Percentiles rank a stretch among this genome's conserved stretches.
Evolutionary conservation across 2,113 vertebrate genomes (phyloP).

Genomic region (Platanista minor): DNA sequence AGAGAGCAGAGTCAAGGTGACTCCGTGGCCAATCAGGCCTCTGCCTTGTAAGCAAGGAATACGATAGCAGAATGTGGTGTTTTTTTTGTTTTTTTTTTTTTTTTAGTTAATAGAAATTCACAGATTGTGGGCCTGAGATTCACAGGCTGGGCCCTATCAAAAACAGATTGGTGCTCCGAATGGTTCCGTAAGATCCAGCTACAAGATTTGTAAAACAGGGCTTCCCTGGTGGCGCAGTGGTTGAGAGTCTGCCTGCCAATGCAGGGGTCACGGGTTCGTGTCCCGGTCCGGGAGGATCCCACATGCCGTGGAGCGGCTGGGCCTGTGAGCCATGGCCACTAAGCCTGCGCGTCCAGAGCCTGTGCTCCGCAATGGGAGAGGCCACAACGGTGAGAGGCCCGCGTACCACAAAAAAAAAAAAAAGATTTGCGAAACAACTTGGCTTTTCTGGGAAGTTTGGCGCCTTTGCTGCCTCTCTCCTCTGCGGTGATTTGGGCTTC

Average conservation of each 20-base stretch:
- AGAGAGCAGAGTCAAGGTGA: background rate
- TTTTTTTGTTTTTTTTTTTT: too few species aligned
- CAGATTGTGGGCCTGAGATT: background rate
- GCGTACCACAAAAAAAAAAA: too few species aligned
- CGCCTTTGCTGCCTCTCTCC: background rate
- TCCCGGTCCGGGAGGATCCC: too few species aligned
- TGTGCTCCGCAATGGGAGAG: too few species aligned
- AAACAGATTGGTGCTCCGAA: conserved; percentile 33
- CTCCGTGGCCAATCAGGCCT: fast-evolving
- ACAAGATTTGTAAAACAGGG: background rate
- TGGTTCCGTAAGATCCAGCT: background rate
- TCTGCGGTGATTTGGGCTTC: background rate
- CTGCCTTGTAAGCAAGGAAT: background rate
- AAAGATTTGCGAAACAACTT: conserved; percentile 35
- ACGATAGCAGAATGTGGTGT: background rate
- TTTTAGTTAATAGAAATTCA: conserved; percentile 5
- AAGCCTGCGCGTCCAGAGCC: too few species aligned
- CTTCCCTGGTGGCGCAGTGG: too few species aligned
- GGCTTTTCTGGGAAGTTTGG: conserved; percentile 14
- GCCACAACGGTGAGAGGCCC: too few species aligned
- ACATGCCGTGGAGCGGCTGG: too few species aligned
- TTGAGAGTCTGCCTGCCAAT: too few species aligned
- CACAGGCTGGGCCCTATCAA: background rate
- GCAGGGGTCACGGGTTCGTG: too few species aligned
- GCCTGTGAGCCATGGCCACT: too few species aligned